Evolutionary conservation across 2,113 vertebrate species (phyloP).

Genomic region (Jaculus jaculus): DNA sequence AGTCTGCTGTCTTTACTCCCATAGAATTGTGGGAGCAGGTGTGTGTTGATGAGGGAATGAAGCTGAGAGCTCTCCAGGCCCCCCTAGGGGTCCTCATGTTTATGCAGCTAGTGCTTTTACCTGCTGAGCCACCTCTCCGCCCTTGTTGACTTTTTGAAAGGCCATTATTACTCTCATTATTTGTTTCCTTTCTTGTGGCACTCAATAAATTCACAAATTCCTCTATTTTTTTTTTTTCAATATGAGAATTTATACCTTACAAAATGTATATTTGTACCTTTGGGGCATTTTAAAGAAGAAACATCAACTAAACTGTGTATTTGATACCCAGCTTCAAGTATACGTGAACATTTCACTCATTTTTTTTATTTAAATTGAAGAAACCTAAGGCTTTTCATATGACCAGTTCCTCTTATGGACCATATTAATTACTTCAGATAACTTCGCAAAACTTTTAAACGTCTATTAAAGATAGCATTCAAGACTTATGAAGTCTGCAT

Average conservation of each 20-base stretch:
- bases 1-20: no score
- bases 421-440: conserved; percentile 11
- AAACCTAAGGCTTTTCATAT: conserved; percentile 37
- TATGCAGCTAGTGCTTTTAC: no score
- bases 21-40: no score
- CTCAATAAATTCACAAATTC: conserved; percentile 53
- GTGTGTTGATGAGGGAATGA: no score
- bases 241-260: conserved; percentile 46
- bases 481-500: background rate
- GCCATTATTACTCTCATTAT: background rate
- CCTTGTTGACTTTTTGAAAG: background rate
- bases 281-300: background rate
- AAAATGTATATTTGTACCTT: conserved; percentile 2
- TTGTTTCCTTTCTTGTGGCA: background rate
- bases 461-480: background rate
- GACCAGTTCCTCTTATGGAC: background rate
- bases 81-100: no score
- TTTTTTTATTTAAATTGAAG: conserved; percentile 37
- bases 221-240: conserved; percentile 54
- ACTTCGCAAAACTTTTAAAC: conserved; percentile 16
- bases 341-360: background rate
- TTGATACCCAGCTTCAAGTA: background rate
- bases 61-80: no score
- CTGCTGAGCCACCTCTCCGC: no score
- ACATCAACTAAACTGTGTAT: conserved; percentile 24